Evolutionary conservation across 2,797 vertebrate species (phyloP), one percentile per base, ranked within the genome.

Genomic region (Chelon labrosus): DNA sequence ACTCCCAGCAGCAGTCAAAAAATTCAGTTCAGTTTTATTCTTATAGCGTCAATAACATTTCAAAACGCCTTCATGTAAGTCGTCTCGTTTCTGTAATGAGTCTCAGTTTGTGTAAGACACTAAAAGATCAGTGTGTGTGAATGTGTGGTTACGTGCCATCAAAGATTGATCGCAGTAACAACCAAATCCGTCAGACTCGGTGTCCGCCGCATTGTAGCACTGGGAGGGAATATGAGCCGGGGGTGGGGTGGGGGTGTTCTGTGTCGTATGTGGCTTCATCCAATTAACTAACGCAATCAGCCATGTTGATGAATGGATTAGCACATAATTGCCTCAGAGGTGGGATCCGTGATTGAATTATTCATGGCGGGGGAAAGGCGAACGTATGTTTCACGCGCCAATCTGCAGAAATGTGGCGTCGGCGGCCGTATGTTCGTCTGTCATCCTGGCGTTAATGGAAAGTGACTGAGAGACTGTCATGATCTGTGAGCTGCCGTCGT

Each of bases 261-360:
- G 47, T 70, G 58, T 84, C 37, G 14, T 67, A 50, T 74, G 79
- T 67, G 73, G 75, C 77, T 76, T 60, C 84, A 90, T 91, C 91
- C 85, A 91, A 90, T 94, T 94, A 92, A 67, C 87, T 85, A 69
- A 89, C 27, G 69, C 85, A 88, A 93, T 92, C 90, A 85, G 82
- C 80, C 76, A 58, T 79, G 84, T 77, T 92, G 89, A 93, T 86
- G 78, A 92, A 91, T 89, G 87, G 79, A 86, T 86, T 83, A 85
- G 73, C 65, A 65, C 72, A 56, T 87, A 90, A 92, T 90, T 89
- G 80, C 78, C 80, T 87, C 72, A 68, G 73, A 87, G 83, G 78
- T 83, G 83, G 77, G 64, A 68, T 38, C 55, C 77, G 57, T 85
- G 73, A 91, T 86, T 88, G 70, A 86, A 90, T 91, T 87, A 86